Evolutionary conservation across 2,797 vertebrate genomes (phyloP).

Genomic region (Stomatorhinus walkeri): DNA sequence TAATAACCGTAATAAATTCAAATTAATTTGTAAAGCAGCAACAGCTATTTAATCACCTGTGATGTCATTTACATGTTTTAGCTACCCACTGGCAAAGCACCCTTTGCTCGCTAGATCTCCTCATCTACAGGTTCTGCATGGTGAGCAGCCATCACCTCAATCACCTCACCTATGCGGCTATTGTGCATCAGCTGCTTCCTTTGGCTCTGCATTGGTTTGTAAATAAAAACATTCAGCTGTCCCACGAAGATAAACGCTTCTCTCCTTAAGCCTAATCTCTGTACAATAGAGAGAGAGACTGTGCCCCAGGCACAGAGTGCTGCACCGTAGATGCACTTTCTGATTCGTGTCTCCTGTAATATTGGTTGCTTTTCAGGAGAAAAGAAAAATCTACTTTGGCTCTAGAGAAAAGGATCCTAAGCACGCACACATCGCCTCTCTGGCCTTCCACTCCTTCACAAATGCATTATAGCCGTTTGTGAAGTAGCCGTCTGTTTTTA

Average conservation of each 20-base stretch:
- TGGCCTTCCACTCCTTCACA: background rate
- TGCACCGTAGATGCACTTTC: background rate
- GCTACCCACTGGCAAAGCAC: background rate
- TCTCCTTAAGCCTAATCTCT: constrained; percentile 14
- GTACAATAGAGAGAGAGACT: background rate
- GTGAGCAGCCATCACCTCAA: background rate
- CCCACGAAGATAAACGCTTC: background rate
- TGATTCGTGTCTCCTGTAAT: background rate
- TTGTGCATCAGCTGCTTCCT: background rate
- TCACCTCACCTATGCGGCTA: background rate
- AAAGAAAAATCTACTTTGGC: background rate
- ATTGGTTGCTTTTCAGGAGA: background rate
- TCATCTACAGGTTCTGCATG: background rate
- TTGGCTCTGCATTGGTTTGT: background rate
- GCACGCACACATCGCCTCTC: background rate
- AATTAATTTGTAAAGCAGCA: background rate
- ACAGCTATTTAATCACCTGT: background rate
- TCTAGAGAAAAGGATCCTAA: background rate
- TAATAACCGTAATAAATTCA: background rate
- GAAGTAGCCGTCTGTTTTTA: background rate
- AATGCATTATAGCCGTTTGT: background rate
- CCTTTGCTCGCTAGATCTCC: background rate
- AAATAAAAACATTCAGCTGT: constrained; percentile 11
- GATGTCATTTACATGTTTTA: background rate
- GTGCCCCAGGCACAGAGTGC: background rate